Evolutionary conservation across 2,113 vertebrate species (phyloP), one percentile per base, ranked within the genome.

Genomic region (Actenoides lindsayi): DNA sequence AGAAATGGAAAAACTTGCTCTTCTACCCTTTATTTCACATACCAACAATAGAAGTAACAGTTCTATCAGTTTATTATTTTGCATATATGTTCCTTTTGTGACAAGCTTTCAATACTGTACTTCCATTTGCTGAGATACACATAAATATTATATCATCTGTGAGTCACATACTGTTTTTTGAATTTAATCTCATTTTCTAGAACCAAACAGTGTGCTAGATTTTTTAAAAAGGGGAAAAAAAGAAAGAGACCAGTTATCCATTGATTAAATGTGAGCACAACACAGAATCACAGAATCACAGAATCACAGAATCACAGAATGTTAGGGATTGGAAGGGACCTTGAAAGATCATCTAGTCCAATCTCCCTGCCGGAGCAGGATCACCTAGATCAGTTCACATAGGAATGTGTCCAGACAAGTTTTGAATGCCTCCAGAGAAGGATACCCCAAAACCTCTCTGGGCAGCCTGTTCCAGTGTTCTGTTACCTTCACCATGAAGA

Each of bases 211-310:
- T 39, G 1, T 62, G 24, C 5, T 30, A 13, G 27, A 25, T 62
- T 56, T 50, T 30, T 18, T 7, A 6, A 77, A 62, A 48, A 6
- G 0, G 7, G 7, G 0, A 3, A 15, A 12, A 25, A 21, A 42
- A 57, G 6, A 76, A 33, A 44, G 5, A 31, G 6, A 85, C 21
- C 10, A 75, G 6, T 23, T 89, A 71, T 33, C 11, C 5, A 41
- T 71, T 67, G 57, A 28, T 70, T 39, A 59, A 46, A 5, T 68
- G 7, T 0, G 1, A 42, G 21, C 9, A 90, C 6, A 13, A 5
- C 24, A 50, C 8, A 46, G 44, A 46, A 37, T 37, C 37, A 37
- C 37, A 37, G 37, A 37, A 37, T 37, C n/a, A n/a, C n/a, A n/a
- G n/a, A n/a, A 48, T 19, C 46, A 48, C 46, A 48, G 46, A 48